These are phyloP conservation scores for Myioborus melanocephalus DNA, from an alignment of 2,797 vertebrate species.

Conservation along the genomic window DNA sequence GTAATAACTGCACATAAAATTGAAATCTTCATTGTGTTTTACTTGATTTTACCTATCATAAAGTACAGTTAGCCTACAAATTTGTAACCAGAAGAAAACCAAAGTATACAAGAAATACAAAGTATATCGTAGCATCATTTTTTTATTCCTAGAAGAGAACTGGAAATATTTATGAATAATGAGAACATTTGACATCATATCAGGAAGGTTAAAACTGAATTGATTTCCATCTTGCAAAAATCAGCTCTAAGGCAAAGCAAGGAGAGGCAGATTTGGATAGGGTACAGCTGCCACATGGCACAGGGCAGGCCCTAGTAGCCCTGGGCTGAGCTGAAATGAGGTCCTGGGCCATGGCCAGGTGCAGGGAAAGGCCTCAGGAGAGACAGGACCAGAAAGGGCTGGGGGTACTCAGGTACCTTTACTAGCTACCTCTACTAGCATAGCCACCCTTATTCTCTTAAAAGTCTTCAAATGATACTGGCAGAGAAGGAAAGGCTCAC, in stretches of 20 bases:
- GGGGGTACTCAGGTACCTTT: not conserved
- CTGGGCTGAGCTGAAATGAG: not conserved
- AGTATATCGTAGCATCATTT: not conserved
- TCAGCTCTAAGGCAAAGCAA: not conserved
- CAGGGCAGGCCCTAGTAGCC: not conserved
- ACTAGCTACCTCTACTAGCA: not conserved
- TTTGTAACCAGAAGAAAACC: not conserved
- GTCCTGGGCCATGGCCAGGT: not conserved
- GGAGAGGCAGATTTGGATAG: not conserved
- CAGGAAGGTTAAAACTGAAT: not conserved
- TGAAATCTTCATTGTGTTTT: not conserved
- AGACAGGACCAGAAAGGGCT: not conserved
- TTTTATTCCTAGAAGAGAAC: not conserved
- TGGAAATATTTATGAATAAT: not conserved
- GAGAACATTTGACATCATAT: not conserved
- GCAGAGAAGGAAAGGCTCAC: not conserved
- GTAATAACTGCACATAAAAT: not conserved
- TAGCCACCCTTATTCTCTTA: not conserved
- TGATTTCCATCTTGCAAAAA: not conserved
- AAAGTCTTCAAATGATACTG: not conserved
- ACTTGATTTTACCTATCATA: not conserved
- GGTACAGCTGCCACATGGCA: not conserved
- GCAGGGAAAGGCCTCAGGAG: not conserved
- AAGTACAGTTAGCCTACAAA: not conserved
- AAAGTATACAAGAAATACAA: not conserved